Base-by-base conservation (phyloP, 2,797 vertebrate genomes). In the Trematomus bernacchii region DNA sequence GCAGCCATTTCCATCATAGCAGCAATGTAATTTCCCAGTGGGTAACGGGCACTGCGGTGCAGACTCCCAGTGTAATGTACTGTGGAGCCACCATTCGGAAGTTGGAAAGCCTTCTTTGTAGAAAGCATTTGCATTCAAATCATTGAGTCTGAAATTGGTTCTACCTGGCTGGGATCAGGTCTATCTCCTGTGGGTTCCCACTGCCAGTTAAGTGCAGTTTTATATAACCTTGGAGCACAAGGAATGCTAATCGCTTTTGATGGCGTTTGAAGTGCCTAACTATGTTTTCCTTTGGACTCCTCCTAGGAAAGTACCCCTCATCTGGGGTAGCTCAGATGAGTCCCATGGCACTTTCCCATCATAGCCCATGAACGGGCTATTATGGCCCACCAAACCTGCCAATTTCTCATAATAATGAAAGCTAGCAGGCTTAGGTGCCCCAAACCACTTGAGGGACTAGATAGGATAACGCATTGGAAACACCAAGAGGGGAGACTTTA, bases 41-140 rank as follows among this genome's bases (percentile, higher is more conserved):
- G 92, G 93, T 90, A 79, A 80, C 63, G 42, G 85, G 66, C 70
- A 71, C 79, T 13, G 80, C 76, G 46, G 82, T 77, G 83, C 85
- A 58, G 80, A 73, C 82, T 90, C 85, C 88, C 85, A 87, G 85
- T 85, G 79, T 91, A 92, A 92, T 93, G 93, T 90, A 88, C 82
- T 87, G 85, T 83, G 88, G 85, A 87, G 86, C 78, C 70, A 43
- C 71, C 69, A 68, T 79, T 90, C 66, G 33, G 53, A 88, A 86
- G 89, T 80, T 80, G 80, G 91, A 90, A 90, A 85, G 79, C 68
- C 74, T 65, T 84, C 84, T 90, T 86, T 85, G 88, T 91, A 44
- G 85, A 69, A 77, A 85, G 86, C 83, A 95, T 95, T 95, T 95
- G 93, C 94, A 95, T 95, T 94, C 92, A 93, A 94, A 94, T 94